These are phyloP conservation scores for Drosophila setosimentum DNA, from an alignment of 2,888 invertebrate species.

Conservation along the genomic window DNA sequence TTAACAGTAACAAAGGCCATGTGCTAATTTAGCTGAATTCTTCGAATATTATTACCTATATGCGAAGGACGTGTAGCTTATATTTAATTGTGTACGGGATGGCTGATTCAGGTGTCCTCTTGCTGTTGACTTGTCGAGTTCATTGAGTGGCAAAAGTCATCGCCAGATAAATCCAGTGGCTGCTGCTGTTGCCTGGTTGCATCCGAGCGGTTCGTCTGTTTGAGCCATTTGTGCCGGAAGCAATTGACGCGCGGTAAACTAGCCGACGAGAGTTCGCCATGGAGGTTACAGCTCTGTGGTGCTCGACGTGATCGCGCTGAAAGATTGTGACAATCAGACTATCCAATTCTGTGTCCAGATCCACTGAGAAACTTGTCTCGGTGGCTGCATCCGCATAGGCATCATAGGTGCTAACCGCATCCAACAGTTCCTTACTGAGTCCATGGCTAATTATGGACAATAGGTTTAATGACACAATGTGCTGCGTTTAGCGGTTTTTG, in stretches of 20 bases:
- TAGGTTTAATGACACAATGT: background rate
- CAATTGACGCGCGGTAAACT: background rate
- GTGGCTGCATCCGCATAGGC: background rate
- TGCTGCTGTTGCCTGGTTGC: background rate
- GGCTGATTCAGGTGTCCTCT: background rate
- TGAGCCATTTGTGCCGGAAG: slow-evolving; percentile 6
- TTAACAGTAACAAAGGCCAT: background rate
- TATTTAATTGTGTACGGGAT: background rate
- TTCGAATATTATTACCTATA: background rate
- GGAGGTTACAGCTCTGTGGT: background rate
- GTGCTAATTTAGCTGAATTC: background rate
- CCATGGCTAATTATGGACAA: background rate
- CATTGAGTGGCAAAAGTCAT: background rate
- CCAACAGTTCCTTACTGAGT: background rate
- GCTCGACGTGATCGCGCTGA: background rate
- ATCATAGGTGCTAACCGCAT: background rate
- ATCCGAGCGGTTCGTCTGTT: background rate
- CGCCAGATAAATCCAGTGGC: background rate
- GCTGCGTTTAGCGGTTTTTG: background rate
- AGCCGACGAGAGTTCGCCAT: background rate
- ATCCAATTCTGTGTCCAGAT: background rate
- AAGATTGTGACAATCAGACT: background rate
- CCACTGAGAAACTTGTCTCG: background rate
- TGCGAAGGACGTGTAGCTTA: background rate
- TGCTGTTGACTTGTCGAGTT: background rate